Conservation (phyloP, 2,113 vertebrate genomes). For the Panthera uncia region DNA sequence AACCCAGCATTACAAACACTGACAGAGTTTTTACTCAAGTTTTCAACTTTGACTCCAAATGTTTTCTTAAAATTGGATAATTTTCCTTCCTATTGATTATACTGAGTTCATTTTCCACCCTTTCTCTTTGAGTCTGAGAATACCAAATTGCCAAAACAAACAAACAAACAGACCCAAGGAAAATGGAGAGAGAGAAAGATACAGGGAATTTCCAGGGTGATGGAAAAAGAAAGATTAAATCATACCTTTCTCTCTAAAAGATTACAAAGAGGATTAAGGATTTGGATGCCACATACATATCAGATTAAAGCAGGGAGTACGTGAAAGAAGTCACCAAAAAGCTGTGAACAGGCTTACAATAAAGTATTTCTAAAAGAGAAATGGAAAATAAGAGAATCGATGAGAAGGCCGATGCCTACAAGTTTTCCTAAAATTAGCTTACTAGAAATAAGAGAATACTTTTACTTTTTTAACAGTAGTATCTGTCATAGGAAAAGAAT, state of each 20-base stretch:
- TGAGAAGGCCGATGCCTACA: background rate
- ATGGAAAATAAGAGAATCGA: background rate
- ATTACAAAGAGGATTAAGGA: background rate
- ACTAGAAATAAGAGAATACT: background rate
- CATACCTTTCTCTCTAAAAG: background rate
- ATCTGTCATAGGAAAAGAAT: background rate
- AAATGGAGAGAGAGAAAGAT: background rate
- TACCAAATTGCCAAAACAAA: background rate
- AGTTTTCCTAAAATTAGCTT: background rate
- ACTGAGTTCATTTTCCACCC: background rate
- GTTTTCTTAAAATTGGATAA: background rate
- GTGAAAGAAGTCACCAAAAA: background rate
- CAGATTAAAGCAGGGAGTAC: background rate
- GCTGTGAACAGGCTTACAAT: background rate
- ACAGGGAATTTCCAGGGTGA: background rate
- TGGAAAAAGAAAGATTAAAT: background rate
- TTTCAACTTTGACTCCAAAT: background rate
- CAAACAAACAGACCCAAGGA: background rate
- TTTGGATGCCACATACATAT: background rate
- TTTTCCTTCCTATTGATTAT: background rate
- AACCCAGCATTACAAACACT: background rate
- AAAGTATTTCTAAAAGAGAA: constrained; percentile 14
- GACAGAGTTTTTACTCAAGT: background rate
- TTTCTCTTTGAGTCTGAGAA: background rate
- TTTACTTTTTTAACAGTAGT: background rate